Percentiles rank a stretch among this genome's conserved stretches.
phyloP scores from a whole-genome alignment of 1,140 invertebrate genomes.

The Hirudo medicinalis region DNA sequence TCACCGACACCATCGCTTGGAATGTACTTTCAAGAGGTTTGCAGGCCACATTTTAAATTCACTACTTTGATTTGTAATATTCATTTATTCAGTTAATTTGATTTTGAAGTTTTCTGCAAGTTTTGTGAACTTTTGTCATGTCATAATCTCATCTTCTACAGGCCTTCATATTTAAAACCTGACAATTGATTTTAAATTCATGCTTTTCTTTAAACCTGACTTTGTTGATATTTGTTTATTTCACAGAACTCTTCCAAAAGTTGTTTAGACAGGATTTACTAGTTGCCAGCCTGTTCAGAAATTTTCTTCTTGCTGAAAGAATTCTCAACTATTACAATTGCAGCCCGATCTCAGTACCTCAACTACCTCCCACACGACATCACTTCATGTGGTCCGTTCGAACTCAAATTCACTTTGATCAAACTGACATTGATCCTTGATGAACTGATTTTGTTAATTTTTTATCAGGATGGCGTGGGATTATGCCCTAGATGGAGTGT shows the following conservation, averaged over 20 bases:
- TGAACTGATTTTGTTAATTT: background rate
- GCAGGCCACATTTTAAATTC: constrained; percentile 15
- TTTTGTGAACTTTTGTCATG: background rate
- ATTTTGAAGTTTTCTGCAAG: background rate
- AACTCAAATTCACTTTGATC: background rate
- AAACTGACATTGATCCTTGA: background rate
- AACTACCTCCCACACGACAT: constrained; percentile 66
- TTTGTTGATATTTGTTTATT: constrained; percentile 15
- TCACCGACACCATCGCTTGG: constrained; percentile 99
- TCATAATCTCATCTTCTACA: too few species aligned
- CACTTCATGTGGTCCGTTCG: constrained; percentile 49
- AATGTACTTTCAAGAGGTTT: constrained; percentile 73
- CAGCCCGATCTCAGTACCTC: constrained; percentile 76
- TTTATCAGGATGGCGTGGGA: constrained; percentile 85
- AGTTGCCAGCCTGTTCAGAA: constrained; percentile 93
- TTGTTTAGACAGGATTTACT: constrained; percentile 83
- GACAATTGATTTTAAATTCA: background rate
- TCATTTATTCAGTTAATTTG: background rate
- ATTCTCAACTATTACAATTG: constrained; percentile 93
- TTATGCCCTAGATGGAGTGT: constrained; percentile 77
- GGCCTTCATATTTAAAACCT: too few species aligned
- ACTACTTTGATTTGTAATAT: constrained; percentile 10
- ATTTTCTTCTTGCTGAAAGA: constrained; percentile 88
- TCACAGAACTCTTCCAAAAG: constrained; percentile 79
- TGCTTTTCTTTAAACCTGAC: background rate